Conservation (phyloP, 1,140 invertebrate species). For the Brachionus koreanus region DNA sequence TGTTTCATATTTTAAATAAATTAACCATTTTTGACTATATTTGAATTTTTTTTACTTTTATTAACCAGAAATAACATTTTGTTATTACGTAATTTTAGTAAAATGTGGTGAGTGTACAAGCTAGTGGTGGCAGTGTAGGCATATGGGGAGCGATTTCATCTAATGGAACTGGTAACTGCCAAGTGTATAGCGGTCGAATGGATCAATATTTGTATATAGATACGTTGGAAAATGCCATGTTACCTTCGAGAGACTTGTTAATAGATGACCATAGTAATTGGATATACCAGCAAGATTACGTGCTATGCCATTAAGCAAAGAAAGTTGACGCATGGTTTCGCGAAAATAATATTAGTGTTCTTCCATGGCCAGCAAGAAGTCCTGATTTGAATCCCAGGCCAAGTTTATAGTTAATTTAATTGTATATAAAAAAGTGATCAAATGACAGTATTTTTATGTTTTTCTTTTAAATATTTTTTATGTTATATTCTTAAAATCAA, state of each 20-base stretch:
- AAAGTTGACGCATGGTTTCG: conserved; percentile 45
- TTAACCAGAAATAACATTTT: too few species aligned
- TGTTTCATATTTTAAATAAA: too few species aligned
- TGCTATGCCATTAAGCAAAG: conserved; percentile 45
- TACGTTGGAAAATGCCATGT: not conserved
- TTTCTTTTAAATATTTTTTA: not conserved
- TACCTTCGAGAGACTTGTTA: not conserved
- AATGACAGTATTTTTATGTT: not conserved
- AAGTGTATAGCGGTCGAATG: not conserved
- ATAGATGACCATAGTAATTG: not conserved
- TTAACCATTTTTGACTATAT: too few species aligned
- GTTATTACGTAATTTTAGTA: too few species aligned
- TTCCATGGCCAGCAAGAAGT: conserved; percentile 46
- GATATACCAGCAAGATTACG: conserved; percentile 46
- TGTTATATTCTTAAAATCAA: too few species aligned
- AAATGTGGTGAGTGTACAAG: too few species aligned
- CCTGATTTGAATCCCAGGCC: conserved; percentile 47
- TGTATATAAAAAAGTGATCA: too few species aligned
- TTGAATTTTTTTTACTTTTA: too few species aligned
- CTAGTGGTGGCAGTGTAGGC: not conserved
- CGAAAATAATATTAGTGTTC: conserved; percentile 44
- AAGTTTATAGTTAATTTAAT: not conserved
- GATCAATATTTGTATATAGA: not conserved
- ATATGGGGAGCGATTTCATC: not conserved
- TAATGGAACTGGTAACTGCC: not conserved